Base-by-base conservation (phyloP, 2,113 vertebrate genomes). In the Melospiza georgiana region DNA sequence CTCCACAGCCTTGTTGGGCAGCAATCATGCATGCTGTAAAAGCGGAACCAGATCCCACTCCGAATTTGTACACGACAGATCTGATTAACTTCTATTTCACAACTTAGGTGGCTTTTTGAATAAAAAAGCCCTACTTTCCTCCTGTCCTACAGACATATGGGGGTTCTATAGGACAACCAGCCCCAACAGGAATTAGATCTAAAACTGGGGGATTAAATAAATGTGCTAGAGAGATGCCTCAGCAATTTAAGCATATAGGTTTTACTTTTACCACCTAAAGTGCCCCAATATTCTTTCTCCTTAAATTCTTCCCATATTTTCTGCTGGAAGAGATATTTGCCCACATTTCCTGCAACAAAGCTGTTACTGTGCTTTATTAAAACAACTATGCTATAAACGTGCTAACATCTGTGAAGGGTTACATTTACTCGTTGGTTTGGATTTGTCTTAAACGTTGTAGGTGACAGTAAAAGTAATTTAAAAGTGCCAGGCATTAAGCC, bases 271-370 rank as follows among this genome's bases (percentile, higher is more conserved):
- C 37, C 54, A 81, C 49, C 74, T 57, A 61, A 86, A 78, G 39
- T 15, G 41, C 25, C 25, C 25, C 63, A 87, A 91, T 75, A 74
- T 19, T 91, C 33, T 55, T 89, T 27, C 39, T 87, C 87, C 67
- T 87, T 92, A 92, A 89, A 96, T 94, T 97, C 87, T 92, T 94
- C 28, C 81, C 89, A 82, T 89, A 95, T 68, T 91, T 95, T 96
- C 77, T 44, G 21, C 57, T 87, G 62, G 41, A 91, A 63, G 35
- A 89, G 33, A 89, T 94, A 96, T 89, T 84, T 94, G 48, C 68
- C 43, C 73, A 93, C 86, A 95, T 94, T 94, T 96, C 94, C 93
- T 97, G 80, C 46, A 89, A 92, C 48, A 92, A 96, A 87, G 57
- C 61, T 94, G 86, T 92, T 89, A 85, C 86, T 68, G 41, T 77